Evolutionary conservation across 1,140 invertebrate genomes (phyloP), one percentile per base, ranked within the genome.

Genomic region (Heliothis virescens): DNA sequence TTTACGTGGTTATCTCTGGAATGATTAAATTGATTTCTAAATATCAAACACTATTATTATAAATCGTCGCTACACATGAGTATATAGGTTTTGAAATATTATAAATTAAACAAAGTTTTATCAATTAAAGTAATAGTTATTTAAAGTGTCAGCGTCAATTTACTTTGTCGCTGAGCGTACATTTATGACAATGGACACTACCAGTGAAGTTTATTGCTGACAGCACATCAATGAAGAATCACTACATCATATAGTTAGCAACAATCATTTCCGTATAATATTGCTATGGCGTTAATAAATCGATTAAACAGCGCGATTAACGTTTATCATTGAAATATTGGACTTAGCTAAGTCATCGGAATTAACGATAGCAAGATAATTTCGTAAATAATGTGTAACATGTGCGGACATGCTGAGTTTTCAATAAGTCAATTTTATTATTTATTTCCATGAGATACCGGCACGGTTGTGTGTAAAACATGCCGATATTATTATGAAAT

Each of bases 231-330:
- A 18, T 65, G 47, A 53, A 67, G n/a, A 67, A 16, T 13, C 63
- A 50, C 16, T 67, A 67, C 41, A 50, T 13, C 9, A 21, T 11
- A 0, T 53, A 52, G 12, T 48, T 15, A 71, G n/a, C 2, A 29
- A 62, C 59, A 3, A 26, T 13, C 18, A 10, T 52, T 48, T 48
- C 47, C 41, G 67, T 71, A 52, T 15, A n/a, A n/a, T 26, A 71
- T 29, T n/a, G 67, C 13, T 13, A 71, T 26, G 13, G n/a, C 16
- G 48, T n/a, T 71, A 71, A 71, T 26, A 53, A 50, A 71, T 52
- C 48, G 21, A 69, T 69, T 69, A 52, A 52, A 50, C 26, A 69
- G 21, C 48, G 5, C 18, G 62, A 67, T 50, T 63, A 63, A 47
- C 34, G 15, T 16, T 65, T 65, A 67, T 67, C 63, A 48, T 48